Conservation (phyloP, 2,797 vertebrate species). For the Hydrolagus colliei region DNA sequence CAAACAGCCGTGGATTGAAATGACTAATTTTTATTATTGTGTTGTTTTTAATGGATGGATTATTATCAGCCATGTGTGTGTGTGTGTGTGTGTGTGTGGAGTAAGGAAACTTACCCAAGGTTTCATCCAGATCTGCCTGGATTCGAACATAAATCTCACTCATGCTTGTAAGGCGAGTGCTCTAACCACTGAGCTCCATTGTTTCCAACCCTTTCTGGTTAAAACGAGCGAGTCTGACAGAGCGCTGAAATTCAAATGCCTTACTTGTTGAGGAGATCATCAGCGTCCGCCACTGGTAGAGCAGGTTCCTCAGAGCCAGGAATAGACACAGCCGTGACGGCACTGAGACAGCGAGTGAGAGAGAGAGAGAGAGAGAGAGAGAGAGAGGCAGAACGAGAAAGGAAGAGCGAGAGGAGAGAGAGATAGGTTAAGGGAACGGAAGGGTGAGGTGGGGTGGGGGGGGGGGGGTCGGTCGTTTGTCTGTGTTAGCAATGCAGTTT, state of each 20-base stretch:
- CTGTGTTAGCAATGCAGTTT: background rate
- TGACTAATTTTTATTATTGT: no score
- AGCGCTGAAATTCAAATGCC: constrained; percentile 37
- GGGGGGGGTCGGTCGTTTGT: background rate
- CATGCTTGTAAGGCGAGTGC: no score
- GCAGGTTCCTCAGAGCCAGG: constrained; percentile 66
- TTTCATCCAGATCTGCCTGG: no score
- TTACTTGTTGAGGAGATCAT: constrained; percentile 94
- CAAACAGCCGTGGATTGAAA: no score
- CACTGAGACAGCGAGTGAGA: constrained; percentile 48
- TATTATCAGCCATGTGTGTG: no score
- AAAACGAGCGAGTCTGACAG: no score
- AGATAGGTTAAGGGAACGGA: constrained; percentile 25
- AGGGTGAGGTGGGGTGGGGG: background rate
- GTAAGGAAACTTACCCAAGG: no score
- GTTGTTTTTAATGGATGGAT: no score
- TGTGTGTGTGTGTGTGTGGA: no score
- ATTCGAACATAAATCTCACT: no score
- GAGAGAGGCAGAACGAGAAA: background rate
- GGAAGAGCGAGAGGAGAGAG: constrained; percentile 33
- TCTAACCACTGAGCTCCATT: no score
- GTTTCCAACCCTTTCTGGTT: no score
- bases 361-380: constrained; percentile 46
- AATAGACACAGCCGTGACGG: constrained; percentile 55
- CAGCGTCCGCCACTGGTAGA: constrained; percentile 79